Percentiles rank a stretch among this genome's conserved stretches.
These are phyloP conservation scores for Bursaphelenchus okinawaensis DNA, from an alignment of 2,888 invertebrate genomes.

Conservation along the genomic window DNA sequence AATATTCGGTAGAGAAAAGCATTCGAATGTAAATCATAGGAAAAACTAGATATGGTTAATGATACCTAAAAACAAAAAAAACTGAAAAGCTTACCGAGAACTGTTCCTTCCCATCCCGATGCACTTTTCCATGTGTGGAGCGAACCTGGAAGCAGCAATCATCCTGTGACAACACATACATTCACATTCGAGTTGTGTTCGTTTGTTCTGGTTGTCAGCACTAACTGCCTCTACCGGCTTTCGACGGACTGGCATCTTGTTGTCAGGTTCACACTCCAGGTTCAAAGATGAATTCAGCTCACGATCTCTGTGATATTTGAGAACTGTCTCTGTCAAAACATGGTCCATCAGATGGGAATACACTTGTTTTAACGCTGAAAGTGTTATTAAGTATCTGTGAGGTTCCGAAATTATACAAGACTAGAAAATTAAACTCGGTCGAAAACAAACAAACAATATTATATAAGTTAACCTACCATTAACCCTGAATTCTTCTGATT, in stretches of 20 bases:
- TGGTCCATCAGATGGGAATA: constrained; percentile 4
- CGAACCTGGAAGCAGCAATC: constrained; percentile 36
- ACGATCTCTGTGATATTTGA: constrained; percentile 11
- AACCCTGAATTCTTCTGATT: not conserved
- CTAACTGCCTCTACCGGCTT: not conserved
- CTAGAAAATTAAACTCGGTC: too few species aligned
- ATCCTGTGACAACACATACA: constrained; percentile 26
- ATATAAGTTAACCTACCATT: not conserved
- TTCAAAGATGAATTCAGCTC: not conserved
- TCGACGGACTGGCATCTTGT: constrained; percentile 1
- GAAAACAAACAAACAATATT: too few species aligned
- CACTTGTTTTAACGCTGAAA: constrained; percentile 10
- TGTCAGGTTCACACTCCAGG: not conserved
- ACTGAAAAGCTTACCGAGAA: constrained; percentile 13
- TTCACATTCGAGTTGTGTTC: constrained; percentile 21
- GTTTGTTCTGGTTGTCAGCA: not conserved
- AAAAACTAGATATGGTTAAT: not conserved
- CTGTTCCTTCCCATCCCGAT: constrained; percentile 37
- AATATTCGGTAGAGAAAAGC: too few species aligned
- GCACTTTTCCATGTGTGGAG: constrained; percentile 40
- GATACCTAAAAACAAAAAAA: not conserved
- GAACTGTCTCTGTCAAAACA: constrained; percentile 2
- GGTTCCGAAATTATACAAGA: too few species aligned
- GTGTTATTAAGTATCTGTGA: not conserved
- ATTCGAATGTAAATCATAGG: not conserved